These are phyloP conservation scores for Sterna hirundo DNA, from an alignment of 2,113 vertebrate genomes.

Conservation along the genomic window DNA sequence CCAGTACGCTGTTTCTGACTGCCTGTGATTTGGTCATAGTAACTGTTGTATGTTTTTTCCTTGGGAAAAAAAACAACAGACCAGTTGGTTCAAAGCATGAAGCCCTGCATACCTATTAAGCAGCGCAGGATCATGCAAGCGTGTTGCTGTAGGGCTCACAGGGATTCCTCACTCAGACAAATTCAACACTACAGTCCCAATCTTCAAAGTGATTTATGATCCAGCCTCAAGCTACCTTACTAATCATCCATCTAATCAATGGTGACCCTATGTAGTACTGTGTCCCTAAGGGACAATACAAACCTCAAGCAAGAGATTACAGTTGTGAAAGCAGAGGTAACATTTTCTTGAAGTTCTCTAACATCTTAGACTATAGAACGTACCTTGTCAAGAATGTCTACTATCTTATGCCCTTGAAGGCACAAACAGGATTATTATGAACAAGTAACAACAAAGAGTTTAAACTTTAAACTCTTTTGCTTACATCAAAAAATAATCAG, in stretches of 20 bases:
- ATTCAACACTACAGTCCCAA: background rate
- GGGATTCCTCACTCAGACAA: background rate
- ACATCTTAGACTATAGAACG: background rate
- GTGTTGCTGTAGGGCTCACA: conserved; percentile 1
- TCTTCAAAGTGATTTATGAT: conserved; percentile 32
- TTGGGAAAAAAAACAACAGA: background rate
- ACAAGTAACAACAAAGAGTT: background rate
- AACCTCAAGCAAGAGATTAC: background rate
- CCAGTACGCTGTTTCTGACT: background rate
- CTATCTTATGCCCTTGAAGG: background rate
- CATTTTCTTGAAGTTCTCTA: background rate
- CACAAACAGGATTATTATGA: background rate
- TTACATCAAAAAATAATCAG: background rate
- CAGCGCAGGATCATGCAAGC: background rate
- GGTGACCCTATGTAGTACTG: background rate
- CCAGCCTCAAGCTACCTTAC: conserved; percentile 6
- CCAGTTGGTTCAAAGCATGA: background rate
- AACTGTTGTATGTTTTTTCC: background rate
- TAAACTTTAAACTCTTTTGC: background rate
- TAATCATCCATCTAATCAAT: background rate
- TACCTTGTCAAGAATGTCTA: background rate
- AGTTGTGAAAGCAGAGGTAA: background rate
- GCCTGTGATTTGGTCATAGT: background rate
- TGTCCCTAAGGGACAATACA: background rate
- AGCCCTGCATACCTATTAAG: background rate